These are phyloP conservation scores for Platynereis dumerilii DNA, from an alignment of 2,888 invertebrate genomes.

Conservation along the genomic window DNA sequence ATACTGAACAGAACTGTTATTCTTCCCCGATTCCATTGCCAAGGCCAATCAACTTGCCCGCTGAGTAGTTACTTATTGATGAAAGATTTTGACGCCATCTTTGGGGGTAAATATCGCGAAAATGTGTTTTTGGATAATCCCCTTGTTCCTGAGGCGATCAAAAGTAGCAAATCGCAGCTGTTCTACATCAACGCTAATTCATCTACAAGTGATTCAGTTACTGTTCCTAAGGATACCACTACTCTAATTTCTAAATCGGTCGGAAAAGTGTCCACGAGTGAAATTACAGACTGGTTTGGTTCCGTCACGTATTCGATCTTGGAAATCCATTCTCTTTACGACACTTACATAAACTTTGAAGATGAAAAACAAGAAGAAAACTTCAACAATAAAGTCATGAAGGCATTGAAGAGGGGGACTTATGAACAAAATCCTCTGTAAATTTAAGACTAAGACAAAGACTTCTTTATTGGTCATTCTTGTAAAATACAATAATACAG, in stretches of 20 bases:
- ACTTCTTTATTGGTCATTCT: too few relatives aligned
- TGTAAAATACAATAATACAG: too few relatives aligned
- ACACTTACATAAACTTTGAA: neutral
- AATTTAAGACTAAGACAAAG: too few relatives aligned
- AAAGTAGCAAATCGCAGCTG: neutral
- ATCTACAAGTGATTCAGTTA: neutral
- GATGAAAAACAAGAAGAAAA: neutral
- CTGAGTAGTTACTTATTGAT: conserved; percentile 12
- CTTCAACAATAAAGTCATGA: too few relatives aligned
- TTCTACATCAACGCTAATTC: neutral
- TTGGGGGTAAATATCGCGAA: conserved; percentile 16
- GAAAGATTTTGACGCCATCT: neutral
- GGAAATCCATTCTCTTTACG: conserved; percentile 4
- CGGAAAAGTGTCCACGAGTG: neutral
- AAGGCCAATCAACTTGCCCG: neutral
- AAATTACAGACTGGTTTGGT: neutral
- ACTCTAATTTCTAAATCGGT: too few relatives aligned
- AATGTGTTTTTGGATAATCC: conserved; percentile 16
- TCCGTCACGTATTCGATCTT: neutral
- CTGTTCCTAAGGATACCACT: too few relatives aligned
- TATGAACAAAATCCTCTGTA: too few relatives aligned
- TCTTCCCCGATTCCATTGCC: conserved; percentile 35
- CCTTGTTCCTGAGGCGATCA: conserved; percentile 5
- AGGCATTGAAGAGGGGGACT: too few relatives aligned
- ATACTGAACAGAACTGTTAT: conserved; percentile 32